Evolutionary conservation across 2,113 vertebrate genomes (phyloP), one percentile per base, ranked within the genome.

Genomic region (Otis tarda): DNA sequence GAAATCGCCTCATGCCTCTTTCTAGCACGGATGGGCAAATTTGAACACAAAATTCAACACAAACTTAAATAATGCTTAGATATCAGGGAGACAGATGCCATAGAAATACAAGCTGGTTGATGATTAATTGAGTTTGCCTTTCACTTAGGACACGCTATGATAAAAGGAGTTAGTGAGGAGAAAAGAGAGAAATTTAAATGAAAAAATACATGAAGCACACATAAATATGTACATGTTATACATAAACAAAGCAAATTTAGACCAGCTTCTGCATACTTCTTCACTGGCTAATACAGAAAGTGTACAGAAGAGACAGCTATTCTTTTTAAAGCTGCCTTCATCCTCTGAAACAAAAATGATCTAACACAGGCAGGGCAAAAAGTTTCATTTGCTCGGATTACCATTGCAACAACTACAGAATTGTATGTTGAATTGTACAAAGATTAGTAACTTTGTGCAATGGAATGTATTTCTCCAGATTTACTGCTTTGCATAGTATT

Each of bases 71-170:
- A 96, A 93, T 60, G 77, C 70, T 94, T 63, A 93, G 86, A 55
- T 91, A 93, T 89, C 81, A 77, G 69, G 47, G 53, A 89, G 92
- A 87, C 87, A 92, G 92, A 93, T 96, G 94, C 91, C 87, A 91
- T 41, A 57, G 77, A 95, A 95, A 79, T 85, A 89, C 50, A 91
- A 61, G 83, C 41, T 69, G 50, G 45, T 65, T 84, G 91, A 92
- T 96, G 90, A 95, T 90, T 96, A 91, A 97, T 96, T 96, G 93
- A 93, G 81, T 94, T 94, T 94, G 91, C 55, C 87, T 94, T 97
- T 96, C 89, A 87, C 80, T 94, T 95, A 89, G 83, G 95, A 96
- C 65, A 93, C 1, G 15, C 52, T 75, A 49, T 87, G 86, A 93
- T 89, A 90, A 94, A 96, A 94, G 60, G 80, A 95, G 75, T 73